Conservation (phyloP, 2,797 vertebrate genomes). For the Crocodylus rhombifer region DNA sequence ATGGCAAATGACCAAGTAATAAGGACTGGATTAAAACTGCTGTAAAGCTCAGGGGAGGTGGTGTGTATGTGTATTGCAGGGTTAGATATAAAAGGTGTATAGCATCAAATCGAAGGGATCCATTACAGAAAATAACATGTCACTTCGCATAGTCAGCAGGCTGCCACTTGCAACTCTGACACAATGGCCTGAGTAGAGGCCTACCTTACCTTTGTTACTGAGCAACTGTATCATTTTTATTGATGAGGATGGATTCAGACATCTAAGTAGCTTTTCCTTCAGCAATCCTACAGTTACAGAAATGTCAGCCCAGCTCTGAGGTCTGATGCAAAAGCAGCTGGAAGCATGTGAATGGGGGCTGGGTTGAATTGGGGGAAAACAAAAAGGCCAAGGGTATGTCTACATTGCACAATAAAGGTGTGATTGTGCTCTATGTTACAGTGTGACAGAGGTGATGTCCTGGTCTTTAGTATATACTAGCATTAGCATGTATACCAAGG, state of each 20-base stretch:
- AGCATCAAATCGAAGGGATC: neutral
- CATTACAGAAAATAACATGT: neutral
- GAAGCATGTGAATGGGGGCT: neutral
- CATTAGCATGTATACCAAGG: no score
- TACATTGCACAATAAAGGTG: no score
- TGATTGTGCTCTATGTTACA: no score
- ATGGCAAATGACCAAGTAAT: neutral
- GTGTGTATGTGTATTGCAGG: neutral
- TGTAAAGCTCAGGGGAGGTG: neutral
- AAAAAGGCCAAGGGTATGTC: neutral
- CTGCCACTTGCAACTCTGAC: neutral
- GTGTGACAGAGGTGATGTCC: no score
- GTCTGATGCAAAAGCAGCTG: neutral
- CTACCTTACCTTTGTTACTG: neutral
- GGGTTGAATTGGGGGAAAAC: neutral
- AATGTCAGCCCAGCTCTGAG: neutral
- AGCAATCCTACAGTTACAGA: neutral
- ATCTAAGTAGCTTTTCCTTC: neutral
- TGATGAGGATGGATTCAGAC: neutral
- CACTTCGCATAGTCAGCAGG: neutral
- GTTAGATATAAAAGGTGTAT: neutral
- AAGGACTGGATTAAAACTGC: neutral
- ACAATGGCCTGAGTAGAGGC: neutral
- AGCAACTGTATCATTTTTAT: neutral
- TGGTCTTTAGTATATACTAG: no score